These are phyloP conservation scores for Furcula furcula DNA, from an alignment of 2,888 invertebrate genomes.

Conservation along the genomic window DNA sequence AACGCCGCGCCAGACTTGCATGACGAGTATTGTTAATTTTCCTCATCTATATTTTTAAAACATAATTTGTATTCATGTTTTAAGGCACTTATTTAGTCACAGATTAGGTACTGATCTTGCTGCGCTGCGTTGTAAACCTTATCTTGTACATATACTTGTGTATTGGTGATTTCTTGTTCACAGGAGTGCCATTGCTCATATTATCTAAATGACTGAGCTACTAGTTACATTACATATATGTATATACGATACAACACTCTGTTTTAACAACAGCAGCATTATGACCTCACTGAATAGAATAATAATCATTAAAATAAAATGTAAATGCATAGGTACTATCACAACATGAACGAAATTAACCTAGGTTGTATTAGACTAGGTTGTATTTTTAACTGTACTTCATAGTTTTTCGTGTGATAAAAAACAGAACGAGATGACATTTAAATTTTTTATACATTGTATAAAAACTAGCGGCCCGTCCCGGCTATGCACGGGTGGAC, in stretches of 20 bases:
- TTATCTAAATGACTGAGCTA: conserved; percentile 47
- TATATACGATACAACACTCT: conserved; percentile 14
- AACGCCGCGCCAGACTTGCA: conserved; percentile 8
- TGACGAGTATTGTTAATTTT: conserved; percentile 19
- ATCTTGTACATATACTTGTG: conserved; percentile 18
- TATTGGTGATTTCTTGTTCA: conserved; percentile 23
- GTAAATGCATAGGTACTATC: too few relatives aligned
- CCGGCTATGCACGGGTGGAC: too few relatives aligned
- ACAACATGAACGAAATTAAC: too few relatives aligned
- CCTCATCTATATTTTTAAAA: conserved; percentile 15
- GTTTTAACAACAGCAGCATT: conserved; percentile 32
- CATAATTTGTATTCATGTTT: conserved; percentile 8
- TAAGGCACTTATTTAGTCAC: conserved; percentile 28
- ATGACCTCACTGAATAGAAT: too few relatives aligned
- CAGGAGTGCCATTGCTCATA: conserved; percentile 28
- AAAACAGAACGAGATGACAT: too few relatives aligned
- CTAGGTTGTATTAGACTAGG: too few relatives aligned
- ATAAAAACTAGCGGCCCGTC: too few relatives aligned
- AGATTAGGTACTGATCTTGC: conserved; percentile 15
- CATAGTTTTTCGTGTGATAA: too few relatives aligned
- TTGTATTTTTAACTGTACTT: too few relatives aligned
- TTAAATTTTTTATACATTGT: too few relatives aligned
- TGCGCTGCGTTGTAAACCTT: conserved; percentile 9
- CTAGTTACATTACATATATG: conserved; percentile 43
- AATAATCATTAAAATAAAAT: too few relatives aligned